phyloP scores from a whole-genome alignment of 2,797 vertebrate species.

The Orestias chungarensis region DNA sequence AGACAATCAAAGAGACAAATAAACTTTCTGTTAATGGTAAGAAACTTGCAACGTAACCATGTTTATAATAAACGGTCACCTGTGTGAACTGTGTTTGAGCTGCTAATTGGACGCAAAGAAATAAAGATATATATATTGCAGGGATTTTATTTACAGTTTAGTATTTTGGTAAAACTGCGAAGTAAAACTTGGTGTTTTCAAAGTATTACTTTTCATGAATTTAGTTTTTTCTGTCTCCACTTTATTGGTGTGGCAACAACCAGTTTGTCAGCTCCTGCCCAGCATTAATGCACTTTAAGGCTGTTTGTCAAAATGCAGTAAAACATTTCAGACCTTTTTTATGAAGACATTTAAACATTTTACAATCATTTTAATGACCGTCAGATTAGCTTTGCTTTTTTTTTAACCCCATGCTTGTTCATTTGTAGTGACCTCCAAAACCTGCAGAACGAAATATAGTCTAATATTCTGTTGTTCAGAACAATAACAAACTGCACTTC shows the following conservation, averaged over 20 bases:
- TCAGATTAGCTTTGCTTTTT: neutral
- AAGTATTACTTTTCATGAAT: neutral
- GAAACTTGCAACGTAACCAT: too few species aligned
- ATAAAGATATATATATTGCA: neutral
- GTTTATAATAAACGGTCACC: too few species aligned
- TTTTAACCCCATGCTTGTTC: neutral
- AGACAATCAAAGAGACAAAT: too few species aligned
- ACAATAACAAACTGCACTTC: neutral
- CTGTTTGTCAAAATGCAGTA: conserved; percentile 1
- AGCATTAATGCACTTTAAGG: conserved; percentile 27
- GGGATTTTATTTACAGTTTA: neutral
- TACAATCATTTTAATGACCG: conserved; percentile 61
- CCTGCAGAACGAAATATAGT: neutral
- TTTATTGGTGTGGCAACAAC: conserved; percentile 44
- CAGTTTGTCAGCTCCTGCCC: conserved; percentile 29
- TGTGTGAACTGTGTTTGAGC: too few species aligned
- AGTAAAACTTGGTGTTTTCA: neutral
- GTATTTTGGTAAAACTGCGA: neutral
- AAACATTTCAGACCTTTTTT: too few species aligned
- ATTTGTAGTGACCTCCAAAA: neutral
- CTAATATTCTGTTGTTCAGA: neutral
- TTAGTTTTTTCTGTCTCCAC: neutral
- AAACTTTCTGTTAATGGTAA: too few species aligned
- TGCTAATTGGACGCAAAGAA: neutral
- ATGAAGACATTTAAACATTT: conserved; percentile 53